These are phyloP conservation scores for Lasaia peninsularis DNA, from an alignment of 1,140 invertebrate genomes.

Conservation along the genomic window DNA sequence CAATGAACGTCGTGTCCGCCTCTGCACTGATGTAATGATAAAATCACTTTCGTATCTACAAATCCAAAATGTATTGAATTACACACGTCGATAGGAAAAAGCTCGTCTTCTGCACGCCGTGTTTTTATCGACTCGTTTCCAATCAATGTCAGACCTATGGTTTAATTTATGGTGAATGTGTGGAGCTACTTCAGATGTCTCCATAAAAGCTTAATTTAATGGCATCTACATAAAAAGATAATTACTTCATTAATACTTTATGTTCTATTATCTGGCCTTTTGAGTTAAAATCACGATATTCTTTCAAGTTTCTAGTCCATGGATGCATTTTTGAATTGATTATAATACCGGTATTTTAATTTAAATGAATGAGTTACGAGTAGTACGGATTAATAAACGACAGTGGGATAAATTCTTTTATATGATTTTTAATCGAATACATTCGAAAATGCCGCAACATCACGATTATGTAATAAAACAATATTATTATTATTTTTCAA, in stretches of 20 bases:
- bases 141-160: neutral
- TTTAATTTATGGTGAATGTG: slow-evolving; percentile 3
- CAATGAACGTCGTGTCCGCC: slow-evolving; percentile 50
- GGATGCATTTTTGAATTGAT: too few species aligned
- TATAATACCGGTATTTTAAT: too few species aligned
- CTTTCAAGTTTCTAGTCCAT: too few species aligned
- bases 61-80: slow-evolving; percentile 38
- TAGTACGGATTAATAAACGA: too few species aligned
- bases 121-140: slow-evolving; percentile 5
- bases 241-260: neutral
- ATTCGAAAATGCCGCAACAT: too few species aligned
- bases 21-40: slow-evolving; percentile 44
- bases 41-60: slow-evolving; percentile 23
- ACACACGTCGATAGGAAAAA: neutral
- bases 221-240: neutral
- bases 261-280: neutral
- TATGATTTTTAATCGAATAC: too few species aligned
- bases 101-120: neutral
- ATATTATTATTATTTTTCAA: too few species aligned
- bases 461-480: too few species aligned
- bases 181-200: neutral
- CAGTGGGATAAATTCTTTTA: too few species aligned
- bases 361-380: too few species aligned
- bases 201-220: neutral
- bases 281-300: too few species aligned